Evolutionary conservation across 2,888 invertebrate species (phyloP).

Genomic region (Diloba caeruleocephala): DNA sequence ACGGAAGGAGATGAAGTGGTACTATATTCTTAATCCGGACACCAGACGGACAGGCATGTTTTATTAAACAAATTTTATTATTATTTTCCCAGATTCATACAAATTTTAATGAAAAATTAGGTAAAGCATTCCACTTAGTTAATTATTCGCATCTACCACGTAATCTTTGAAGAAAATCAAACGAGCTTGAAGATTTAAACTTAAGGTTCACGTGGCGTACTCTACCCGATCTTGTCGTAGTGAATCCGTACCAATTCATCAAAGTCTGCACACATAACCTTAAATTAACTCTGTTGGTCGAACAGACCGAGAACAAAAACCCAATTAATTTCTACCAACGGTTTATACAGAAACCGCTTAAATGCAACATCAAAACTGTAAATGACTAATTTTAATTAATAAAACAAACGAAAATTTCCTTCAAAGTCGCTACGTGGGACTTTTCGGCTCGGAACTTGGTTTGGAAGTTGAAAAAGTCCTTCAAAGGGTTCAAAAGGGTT

Average conservation of each 20-base stretch:
- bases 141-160: background rate
- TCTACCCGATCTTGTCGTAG: conserved; percentile 13
- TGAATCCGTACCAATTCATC: conserved; percentile 40
- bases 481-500: conserved; percentile 47
- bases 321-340: conserved; percentile 67
- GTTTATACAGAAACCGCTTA: conserved; percentile 53
- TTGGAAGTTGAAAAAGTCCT: conserved; percentile 45
- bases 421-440: conserved; percentile 32
- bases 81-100: too few relatives aligned
- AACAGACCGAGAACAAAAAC: conserved; percentile 60
- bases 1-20: too few relatives aligned
- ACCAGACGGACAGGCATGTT: too few relatives aligned
- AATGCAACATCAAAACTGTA: conserved; percentile 54
- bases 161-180: conserved; percentile 1
- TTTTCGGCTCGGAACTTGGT: conserved; percentile 46
- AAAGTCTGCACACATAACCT: conserved; percentile 57
- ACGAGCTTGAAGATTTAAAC: conserved; percentile 8
- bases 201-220: conserved; percentile 26
- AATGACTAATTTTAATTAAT: conserved; percentile 56
- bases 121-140: background rate
- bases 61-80: too few relatives aligned
- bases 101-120: too few relatives aligned
- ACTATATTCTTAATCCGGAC: too few relatives aligned
- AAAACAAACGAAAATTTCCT: conserved; percentile 45
- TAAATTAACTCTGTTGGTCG: conserved; percentile 55